A percentile compares a stretch with the other conserved stretches of the same genome.
These are phyloP conservation scores for Lerista edwardsae DNA, from an alignment of 2,797 vertebrate genomes.

Conservation along the genomic window DNA sequence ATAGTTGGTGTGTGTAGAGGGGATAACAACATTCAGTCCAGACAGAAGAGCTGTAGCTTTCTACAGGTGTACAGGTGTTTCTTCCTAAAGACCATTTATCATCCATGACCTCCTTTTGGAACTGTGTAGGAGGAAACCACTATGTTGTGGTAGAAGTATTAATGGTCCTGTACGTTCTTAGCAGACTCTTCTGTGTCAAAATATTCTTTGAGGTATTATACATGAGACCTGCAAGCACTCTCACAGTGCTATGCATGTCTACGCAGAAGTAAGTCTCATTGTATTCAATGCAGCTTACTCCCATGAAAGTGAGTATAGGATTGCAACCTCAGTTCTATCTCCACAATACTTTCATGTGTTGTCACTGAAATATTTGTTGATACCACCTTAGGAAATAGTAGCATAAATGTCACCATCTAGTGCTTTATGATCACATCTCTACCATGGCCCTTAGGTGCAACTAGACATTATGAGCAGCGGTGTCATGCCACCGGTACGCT, in stretches of 20 bases:
- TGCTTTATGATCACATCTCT: not conserved
- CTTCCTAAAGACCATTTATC: not conserved
- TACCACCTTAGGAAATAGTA: not conserved
- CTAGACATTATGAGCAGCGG: not conserved
- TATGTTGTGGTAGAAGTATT: not conserved
- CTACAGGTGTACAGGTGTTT: not conserved
- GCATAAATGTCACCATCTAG: not conserved
- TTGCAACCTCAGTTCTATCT: fast-evolving
- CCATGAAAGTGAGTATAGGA: too few species aligned
- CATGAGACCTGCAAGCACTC: not conserved
- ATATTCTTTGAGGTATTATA: not conserved
- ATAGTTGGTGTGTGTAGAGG: not conserved
- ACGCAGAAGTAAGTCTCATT: too few species aligned
- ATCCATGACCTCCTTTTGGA: not conserved
- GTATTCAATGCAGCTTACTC: too few species aligned
- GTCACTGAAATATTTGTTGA: not conserved
- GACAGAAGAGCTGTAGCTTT: not conserved
- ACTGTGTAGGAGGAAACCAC: not conserved
- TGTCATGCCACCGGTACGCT: too few species aligned
- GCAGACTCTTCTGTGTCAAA: not conserved
- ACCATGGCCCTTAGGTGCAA: not conserved
- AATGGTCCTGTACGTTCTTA: not conserved
- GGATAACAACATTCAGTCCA: not conserved
- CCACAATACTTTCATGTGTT: not conserved
- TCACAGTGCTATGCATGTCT: too few species aligned